These are phyloP conservation scores for Craniophora ligustri DNA, from an alignment of 2,888 invertebrate species.

Conservation along the genomic window DNA sequence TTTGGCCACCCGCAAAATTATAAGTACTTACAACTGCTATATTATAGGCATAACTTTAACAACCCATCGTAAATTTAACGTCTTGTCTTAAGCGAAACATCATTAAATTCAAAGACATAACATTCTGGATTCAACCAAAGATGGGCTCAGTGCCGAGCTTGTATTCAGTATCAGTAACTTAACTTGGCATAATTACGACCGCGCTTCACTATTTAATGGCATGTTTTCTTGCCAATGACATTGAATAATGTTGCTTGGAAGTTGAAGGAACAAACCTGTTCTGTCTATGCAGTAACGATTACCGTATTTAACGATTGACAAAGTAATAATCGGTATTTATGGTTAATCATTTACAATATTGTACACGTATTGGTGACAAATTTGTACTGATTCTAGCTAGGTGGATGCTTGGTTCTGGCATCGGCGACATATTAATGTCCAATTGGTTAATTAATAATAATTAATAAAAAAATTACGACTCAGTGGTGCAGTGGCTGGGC, in stretches of 20 bases:
- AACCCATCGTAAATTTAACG: constrained; percentile 11
- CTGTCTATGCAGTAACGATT: constrained; percentile 25
- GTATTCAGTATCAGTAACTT: constrained; percentile 44
- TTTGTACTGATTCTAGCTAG: constrained; percentile 11
- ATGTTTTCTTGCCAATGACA: constrained; percentile 52
- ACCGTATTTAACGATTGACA: constrained; percentile 33
- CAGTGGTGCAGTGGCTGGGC: too few species aligned
- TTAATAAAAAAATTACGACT: too few species aligned
- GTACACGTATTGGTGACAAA: constrained; percentile 11
- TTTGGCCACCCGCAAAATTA: background rate
- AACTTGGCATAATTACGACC: constrained; percentile 39
- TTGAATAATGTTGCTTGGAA: constrained; percentile 41
- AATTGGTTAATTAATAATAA: too few species aligned
- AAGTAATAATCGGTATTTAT: constrained; percentile 32
- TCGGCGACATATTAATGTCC: too few species aligned
- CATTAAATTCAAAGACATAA: constrained; percentile 25
- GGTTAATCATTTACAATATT: constrained; percentile 8
- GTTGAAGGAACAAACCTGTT: constrained; percentile 40
- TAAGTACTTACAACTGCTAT: background rate
- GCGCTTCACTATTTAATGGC: constrained; percentile 35
- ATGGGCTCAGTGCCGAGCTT: constrained; percentile 31
- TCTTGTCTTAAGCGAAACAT: constrained; percentile 4
- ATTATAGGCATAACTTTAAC: background rate
- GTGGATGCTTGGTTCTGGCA: too few species aligned
- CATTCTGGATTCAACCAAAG: constrained; percentile 31